phyloP scores from a whole-genome alignment of 2,113 vertebrate species.

The Coturnix japonica region DNA sequence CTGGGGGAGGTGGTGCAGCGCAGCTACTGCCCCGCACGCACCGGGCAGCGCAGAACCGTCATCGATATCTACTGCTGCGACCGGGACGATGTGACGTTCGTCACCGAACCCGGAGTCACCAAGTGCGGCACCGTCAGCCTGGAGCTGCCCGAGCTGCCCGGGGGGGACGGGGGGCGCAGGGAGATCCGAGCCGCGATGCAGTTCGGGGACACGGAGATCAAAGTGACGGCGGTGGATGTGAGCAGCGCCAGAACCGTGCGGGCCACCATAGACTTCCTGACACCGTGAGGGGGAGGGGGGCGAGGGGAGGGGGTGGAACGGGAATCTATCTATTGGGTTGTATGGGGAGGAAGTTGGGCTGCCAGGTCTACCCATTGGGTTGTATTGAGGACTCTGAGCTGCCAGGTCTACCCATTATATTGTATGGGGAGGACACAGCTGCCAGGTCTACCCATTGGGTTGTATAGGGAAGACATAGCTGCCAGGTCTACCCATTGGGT shows the following conservation, averaged over 20 bases:
- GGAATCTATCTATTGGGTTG: too few relatives aligned
- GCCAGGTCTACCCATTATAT: too few relatives aligned
- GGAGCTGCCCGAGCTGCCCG: constrained; percentile 80
- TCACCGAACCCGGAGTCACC: constrained; percentile 90
- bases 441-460: too few relatives aligned
- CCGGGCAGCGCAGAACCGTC: constrained; percentile 91
- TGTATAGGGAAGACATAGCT: too few relatives aligned
- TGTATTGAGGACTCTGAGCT: too few relatives aligned
- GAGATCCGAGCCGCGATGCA: constrained; percentile 96
- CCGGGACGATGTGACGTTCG: constrained; percentile 87
- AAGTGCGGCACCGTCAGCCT: constrained; percentile 93
- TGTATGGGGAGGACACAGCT: too few relatives aligned
- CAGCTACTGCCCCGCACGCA: constrained; percentile 92
- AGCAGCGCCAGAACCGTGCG: constrained; percentile 83
- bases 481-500: too few relatives aligned
- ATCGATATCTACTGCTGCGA: constrained; percentile 95
- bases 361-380: too few relatives aligned
- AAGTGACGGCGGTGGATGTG: constrained; percentile 90
- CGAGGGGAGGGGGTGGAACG: neutral
- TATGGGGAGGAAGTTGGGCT: too few relatives aligned
- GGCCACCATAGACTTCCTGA: constrained; percentile 94
- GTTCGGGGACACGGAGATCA: constrained; percentile 97
- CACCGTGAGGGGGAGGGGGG: constrained; percentile 78
- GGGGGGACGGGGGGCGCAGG: constrained; percentile 69
- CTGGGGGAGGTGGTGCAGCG: constrained; percentile 91